These are phyloP conservation scores for Brachystomella parvula DNA, from an alignment of 1,140 invertebrate species.

Conservation along the genomic window DNA sequence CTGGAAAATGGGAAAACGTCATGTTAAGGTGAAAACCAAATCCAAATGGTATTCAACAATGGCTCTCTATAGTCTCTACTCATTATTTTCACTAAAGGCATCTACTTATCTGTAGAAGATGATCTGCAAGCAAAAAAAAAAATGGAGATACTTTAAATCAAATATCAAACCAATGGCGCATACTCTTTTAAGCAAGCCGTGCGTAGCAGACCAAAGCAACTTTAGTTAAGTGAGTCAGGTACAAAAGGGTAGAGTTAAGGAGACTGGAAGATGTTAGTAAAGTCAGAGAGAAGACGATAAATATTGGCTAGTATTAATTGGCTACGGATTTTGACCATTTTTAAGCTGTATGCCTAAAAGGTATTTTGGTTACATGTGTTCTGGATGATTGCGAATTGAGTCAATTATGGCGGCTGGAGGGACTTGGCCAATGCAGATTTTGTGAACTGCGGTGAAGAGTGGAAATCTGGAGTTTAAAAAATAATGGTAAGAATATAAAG, in stretches of 20 bases:
- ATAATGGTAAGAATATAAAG: conserved; percentile 19
- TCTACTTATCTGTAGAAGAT: neutral
- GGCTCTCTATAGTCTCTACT: too few relatives aligned
- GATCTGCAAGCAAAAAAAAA: neutral
- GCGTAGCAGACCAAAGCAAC: neutral
- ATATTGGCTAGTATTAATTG: neutral
- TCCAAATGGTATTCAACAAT: too few relatives aligned
- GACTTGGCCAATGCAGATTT: conserved; percentile 78
- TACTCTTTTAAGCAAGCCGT: too few relatives aligned
- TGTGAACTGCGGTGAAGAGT: conserved; percentile 73
- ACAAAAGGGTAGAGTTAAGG: neutral
- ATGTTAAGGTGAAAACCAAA: too few relatives aligned
- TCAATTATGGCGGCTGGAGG: conserved; percentile 74
- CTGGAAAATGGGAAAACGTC: too few relatives aligned
- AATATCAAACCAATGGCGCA: too few relatives aligned
- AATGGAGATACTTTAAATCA: neutral
- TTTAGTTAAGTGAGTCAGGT: neutral
- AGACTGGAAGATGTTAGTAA: neutral
- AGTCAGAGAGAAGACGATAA: neutral
- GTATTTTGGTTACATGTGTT: conserved; percentile 74
- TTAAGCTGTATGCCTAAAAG: neutral
- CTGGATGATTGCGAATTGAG: conserved; percentile 88
- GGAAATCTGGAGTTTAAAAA: conserved; percentile 67
- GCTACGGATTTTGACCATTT: neutral
- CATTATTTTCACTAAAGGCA: too few relatives aligned